Evolutionary conservation across 1,140 invertebrate genomes (phyloP), one percentile per base, ranked within the genome.

Genomic region (Luehdorfia chinensis): DNA sequence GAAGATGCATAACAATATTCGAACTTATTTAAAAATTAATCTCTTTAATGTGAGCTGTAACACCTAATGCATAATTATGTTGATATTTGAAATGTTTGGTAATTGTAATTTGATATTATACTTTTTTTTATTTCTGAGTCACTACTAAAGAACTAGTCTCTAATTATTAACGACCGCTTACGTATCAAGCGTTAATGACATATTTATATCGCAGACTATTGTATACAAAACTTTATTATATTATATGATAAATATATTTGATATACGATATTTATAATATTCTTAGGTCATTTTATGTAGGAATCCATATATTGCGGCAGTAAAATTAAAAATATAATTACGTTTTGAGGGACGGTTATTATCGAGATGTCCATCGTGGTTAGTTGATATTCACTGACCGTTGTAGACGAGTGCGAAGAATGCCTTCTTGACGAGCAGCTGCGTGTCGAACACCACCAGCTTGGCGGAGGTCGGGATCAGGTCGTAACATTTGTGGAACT

Each of bases 401-500:
- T 99, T 99, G 84, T 98, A 98, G 49, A 99, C 97, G 32, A 99
- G 90, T 15, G 98, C 98, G 89, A 97, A 99, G 87, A 99, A 99
- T 15, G 98, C 98, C 86, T 99, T 99, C 88, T 98, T 99, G 12
- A 99, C 98, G 41, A 98, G 93, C 18, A 99, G 90, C 75, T 98
- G 95, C n/a, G 97, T 99, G 87, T 99, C 98, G 87, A 99, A 99
- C 36, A 99, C 97, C 41, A 99, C 98, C 67, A 99, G 89, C 89
- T 99, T 99, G 45, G 97, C 97, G 83, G 97, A 98, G 30, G 97
- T 98, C 32, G 98, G 98, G 84, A 99, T 99, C 68, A 99, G 90
- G 90, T 99, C 98, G 88, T 99, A 99, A 84, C 98, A 99, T 87
- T 97, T 97, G 91, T 99, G 97, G 81, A 97, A 97, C 86, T 97